phyloP scores from a whole-genome alignment of 2,797 vertebrate genomes.

The Passerculus sandwichensis region DNA sequence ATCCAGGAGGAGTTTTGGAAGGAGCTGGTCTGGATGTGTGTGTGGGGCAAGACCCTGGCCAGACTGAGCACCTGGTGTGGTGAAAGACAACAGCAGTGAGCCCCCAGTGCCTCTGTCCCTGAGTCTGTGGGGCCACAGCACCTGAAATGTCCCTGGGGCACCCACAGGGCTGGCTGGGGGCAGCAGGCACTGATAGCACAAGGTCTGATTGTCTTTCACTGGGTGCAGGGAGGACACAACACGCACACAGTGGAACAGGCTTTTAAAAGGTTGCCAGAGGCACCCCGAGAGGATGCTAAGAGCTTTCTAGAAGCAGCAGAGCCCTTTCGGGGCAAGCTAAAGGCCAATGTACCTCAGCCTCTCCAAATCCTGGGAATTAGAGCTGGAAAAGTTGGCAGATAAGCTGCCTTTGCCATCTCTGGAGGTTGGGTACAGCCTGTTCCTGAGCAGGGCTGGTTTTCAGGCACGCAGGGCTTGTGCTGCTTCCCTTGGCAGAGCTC shows the following conservation, averaged over 20 bases:
- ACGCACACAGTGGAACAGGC: rapidly evolving
- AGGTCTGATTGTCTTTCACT: background rate
- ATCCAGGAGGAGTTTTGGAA: background rate
- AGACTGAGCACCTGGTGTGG: rapidly evolving
- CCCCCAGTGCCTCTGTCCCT: background rate
- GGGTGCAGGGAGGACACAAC: background rate
- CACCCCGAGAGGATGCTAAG: background rate
- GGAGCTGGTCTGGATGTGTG: background rate
- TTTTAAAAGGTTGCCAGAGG: background rate
- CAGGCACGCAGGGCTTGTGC: slow-evolving; percentile 30
- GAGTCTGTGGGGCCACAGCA: rapidly evolving
- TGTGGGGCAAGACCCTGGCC: rapidly evolving
- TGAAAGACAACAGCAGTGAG: background rate
- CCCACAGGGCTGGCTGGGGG: background rate
- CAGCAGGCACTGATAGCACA: rapidly evolving
- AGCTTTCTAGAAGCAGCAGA: background rate
- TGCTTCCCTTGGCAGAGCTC: slow-evolving; percentile 11
- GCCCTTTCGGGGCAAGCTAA: background rate
- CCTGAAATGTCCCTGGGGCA: background rate
- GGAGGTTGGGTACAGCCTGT: slow-evolving; percentile 21
- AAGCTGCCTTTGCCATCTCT: background rate
- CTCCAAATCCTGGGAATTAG: background rate
- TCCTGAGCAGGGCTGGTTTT: background rate
- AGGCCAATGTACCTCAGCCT: background rate
- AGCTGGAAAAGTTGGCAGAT: background rate